Base-by-base conservation (phyloP, 1,140 invertebrate genomes). In the Drosophila mojavensis region DNA sequence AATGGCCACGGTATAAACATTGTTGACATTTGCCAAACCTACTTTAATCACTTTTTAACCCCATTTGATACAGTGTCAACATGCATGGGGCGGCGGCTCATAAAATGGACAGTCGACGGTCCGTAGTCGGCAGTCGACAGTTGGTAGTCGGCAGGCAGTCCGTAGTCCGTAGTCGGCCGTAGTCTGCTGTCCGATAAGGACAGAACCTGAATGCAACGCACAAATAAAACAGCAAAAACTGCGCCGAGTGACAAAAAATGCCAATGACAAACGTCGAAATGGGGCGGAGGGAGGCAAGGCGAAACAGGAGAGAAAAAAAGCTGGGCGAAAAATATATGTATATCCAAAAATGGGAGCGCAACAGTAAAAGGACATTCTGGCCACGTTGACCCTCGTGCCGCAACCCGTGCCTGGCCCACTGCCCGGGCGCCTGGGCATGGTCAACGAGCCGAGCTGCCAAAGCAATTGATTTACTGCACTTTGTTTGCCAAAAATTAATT, bases 401-500 rank as follows among this genome's bases (percentile, higher is more conserved):
- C 15, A 30, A 53, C 26, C 50, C 39, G 17, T 15, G 7, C 10
- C 24, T n/a, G 5, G 7, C 10, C 24, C 33, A 9, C 7, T 51
- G 55, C 47, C 47, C 50, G 24, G 24, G 48, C 17, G 30, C 36
- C 7, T 13, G 28, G 48, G 71, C 58, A 63, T 75, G 72, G 66
- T 75, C 28, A 75, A 81, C 81, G 81, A 84, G 83, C 76, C 76
- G 75, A 90, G 84, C 79, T 92, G 91, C 83, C 91, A 91, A 90
- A 91, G 90, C 91, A 92, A 92, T 92, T 92, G 91, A 92, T 92
- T 91, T 92, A 92, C 90, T 92, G 90, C 90, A 91, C 80, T 92
- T 92, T 91, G 90, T 91, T 91, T 92, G 91, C 91, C 91, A 92
- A 92, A 92, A 92, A 92, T 92, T 92, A 92, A 92, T 92, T 92